These are phyloP conservation scores for Glaucomys volans DNA, from an alignment of 2,113 vertebrate genomes.

Conservation along the genomic window DNA sequence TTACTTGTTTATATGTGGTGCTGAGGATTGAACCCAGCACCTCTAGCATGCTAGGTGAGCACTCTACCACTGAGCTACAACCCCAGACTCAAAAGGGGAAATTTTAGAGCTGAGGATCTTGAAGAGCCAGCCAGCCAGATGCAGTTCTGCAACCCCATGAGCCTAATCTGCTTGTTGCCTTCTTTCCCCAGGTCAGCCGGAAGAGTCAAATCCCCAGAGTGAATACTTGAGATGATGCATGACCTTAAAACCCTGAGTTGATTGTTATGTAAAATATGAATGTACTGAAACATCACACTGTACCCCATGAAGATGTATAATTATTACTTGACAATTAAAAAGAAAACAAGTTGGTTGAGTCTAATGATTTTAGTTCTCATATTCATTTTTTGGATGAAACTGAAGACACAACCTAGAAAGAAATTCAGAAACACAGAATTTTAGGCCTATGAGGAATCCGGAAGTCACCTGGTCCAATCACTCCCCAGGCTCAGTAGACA, in stretches of 20 bases:
- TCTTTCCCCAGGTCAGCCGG: not conserved
- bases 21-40: too few species aligned
- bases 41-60: too few species aligned
- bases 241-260: not conserved
- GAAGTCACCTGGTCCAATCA: not conserved
- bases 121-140: not conserved
- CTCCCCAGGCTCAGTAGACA: not conserved
- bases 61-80: too few species aligned
- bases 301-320: not conserved
- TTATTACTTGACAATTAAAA: not conserved
- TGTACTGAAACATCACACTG: not conserved
- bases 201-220: not conserved
- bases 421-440: slow-evolving; percentile 37
- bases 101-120: not conserved
- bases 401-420: not conserved
- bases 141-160: not conserved
- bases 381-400: not conserved
- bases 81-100: not conserved
- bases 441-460: not conserved
- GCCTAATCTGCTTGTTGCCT: not conserved
- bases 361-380: not conserved
- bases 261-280: not conserved
- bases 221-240: not conserved
- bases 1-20: too few species aligned
- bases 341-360: slow-evolving; percentile 29